A percentile compares a stretch with the other conserved stretches of the same genome.
Evolutionary conservation across 2,888 invertebrate species (phyloP).

Genomic region (Epicampocera succincta): DNA sequence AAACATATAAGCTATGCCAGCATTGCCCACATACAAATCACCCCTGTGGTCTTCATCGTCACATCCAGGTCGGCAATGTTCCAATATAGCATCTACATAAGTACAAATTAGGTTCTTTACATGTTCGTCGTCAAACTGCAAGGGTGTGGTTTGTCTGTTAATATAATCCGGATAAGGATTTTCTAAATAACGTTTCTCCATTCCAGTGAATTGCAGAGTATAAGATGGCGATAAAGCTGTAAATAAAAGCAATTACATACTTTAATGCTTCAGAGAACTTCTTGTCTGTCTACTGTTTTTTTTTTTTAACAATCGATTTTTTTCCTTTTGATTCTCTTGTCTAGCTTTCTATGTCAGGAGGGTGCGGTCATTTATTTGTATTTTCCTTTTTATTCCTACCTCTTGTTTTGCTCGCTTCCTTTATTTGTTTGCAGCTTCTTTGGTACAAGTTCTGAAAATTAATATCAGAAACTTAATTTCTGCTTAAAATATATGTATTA

Average conservation of each 20-base stretch:
- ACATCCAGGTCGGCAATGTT: conserved; percentile 77
- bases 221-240: neutral
- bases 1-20: conserved; percentile 88
- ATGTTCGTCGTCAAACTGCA: conserved; percentile 77
- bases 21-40: conserved; percentile 81
- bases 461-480: conserved; percentile 12
- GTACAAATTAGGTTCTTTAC: conserved; percentile 79
- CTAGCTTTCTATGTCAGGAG: conserved; percentile 52
- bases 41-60: conserved; percentile 79
- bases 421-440: conserved; percentile 8
- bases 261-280: neutral
- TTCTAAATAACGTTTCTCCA: conserved; percentile 80
- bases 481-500: conserved; percentile 1
- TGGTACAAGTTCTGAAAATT: conserved; percentile 31
- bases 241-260: conserved; percentile 1
- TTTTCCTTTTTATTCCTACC: conserved; percentile 18
- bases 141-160: conserved; percentile 73
- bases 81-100: conserved; percentile 80
- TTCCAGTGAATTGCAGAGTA: conserved; percentile 52
- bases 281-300: neutral
- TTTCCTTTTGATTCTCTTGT: conserved; percentile 51
- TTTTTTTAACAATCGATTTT: conserved; percentile 52
- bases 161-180: conserved; percentile 80
- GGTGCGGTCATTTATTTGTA: conserved; percentile 55
- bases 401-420: neutral